Percentiles rank a stretch among this genome's conserved stretches.
Conservation (phyloP, 2,888 invertebrate genomes). For the Hyppa rectilinea region DNA sequence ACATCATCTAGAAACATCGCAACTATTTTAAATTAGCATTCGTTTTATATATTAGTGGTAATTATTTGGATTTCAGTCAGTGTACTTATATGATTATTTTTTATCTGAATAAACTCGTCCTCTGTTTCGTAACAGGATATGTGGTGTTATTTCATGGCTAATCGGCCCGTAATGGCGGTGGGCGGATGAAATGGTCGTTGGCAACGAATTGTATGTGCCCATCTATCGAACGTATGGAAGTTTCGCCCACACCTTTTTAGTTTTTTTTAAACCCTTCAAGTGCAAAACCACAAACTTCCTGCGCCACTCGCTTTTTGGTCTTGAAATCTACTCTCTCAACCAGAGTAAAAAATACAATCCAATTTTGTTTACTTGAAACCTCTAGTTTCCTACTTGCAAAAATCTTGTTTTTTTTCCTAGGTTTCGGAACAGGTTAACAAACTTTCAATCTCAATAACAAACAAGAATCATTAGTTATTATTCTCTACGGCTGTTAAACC, state of each 20-base stretch:
- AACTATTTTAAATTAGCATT: slow-evolving; percentile 30
- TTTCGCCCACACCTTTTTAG: slow-evolving; percentile 3
- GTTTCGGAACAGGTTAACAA: not conserved
- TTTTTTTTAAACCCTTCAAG: slow-evolving; percentile 31
- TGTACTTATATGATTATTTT: slow-evolving; percentile 59
- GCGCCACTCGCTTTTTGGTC: slow-evolving; percentile 5
- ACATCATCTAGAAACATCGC: not conserved
- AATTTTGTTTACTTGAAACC: not conserved
- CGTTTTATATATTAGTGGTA: slow-evolving; percentile 28
- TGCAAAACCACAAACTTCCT: slow-evolving; percentile 39
- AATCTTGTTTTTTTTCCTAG: not conserved
- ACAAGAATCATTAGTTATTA: not conserved
- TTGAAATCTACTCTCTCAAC: not conserved
- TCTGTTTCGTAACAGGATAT: slow-evolving; percentile 66
- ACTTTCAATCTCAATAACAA: not conserved
- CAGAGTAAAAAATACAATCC: not conserved
- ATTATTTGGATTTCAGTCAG: slow-evolving; percentile 60
- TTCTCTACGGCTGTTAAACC: slow-evolving; percentile 20
- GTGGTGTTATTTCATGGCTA: slow-evolving; percentile 64
- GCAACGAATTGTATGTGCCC: slow-evolving; percentile 36
- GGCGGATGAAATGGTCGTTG: slow-evolving; percentile 38
- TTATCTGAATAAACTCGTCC: slow-evolving; percentile 67
- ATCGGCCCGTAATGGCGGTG: slow-evolving; percentile 41
- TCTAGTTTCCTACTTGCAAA: not conserved
- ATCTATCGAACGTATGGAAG: slow-evolving; percentile 21